These are phyloP conservation scores for Macrostomum cliftonense DNA, from an alignment of 2,888 invertebrate genomes.

Conservation along the genomic window DNA sequence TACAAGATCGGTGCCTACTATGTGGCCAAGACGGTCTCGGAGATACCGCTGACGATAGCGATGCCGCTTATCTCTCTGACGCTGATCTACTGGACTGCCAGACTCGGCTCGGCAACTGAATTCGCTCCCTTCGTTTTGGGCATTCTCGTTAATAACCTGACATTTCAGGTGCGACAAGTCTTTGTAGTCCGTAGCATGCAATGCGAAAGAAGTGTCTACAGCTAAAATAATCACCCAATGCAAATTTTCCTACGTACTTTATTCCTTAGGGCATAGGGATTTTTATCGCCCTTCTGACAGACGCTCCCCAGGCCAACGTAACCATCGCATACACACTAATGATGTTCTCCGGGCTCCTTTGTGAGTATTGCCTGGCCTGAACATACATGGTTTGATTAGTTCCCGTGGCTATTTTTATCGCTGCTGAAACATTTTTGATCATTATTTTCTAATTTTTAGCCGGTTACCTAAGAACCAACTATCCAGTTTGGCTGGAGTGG, in stretches of 20 bases:
- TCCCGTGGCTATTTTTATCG: no score
- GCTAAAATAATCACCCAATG: no score
- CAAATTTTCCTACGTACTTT: no score
- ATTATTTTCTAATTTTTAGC: constrained; percentile 41
- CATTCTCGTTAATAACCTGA: no score
- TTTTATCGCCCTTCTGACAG: constrained; percentile 56
- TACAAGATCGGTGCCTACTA: constrained; percentile 61
- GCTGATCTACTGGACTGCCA: constrained; percentile 58
- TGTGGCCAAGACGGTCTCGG: constrained; percentile 60
- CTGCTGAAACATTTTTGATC: background rate
- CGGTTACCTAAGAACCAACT: constrained; percentile 53
- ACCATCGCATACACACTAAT: constrained; percentile 58
- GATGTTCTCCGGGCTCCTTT: constrained; percentile 50
- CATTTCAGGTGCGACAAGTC: no score
- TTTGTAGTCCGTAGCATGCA: no score
- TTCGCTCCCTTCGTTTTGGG: no score
- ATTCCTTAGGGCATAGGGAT: constrained; percentile 43
- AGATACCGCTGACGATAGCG: constrained; percentile 54
- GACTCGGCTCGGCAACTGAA: constrained; percentile 47
- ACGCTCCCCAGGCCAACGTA: constrained; percentile 57
- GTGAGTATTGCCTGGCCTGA: no score
- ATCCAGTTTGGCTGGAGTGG: constrained; percentile 55
- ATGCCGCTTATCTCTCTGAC: constrained; percentile 56
- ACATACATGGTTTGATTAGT: no score
- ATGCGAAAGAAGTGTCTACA: no score